These are phyloP conservation scores for Notothenia rossii DNA, from an alignment of 2,113 vertebrate genomes.

Conservation along the genomic window DNA sequence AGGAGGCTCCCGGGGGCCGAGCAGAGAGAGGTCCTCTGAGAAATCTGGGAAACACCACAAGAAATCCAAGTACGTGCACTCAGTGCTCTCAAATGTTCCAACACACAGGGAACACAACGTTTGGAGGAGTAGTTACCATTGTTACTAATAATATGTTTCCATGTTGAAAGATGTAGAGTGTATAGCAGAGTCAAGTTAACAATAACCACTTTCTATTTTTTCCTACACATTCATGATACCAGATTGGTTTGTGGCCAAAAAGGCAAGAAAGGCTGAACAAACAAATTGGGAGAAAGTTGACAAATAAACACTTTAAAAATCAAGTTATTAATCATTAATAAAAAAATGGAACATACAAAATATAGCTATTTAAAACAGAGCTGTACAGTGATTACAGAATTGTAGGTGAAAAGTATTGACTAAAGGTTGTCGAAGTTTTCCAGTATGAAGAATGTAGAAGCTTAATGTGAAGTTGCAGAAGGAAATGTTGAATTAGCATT, in stretches of 20 bases:
- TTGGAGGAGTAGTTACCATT: background rate
- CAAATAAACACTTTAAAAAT: background rate
- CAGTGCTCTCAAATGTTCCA: background rate
- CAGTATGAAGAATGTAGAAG: background rate
- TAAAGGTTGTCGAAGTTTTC: background rate
- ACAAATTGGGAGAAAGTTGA: no score
- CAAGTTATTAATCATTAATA: background rate
- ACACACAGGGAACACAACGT: background rate
- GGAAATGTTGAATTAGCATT: background rate
- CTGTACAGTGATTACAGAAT: background rate
- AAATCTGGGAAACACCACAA: constrained; percentile 96
- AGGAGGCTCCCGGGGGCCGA: constrained; percentile 94
- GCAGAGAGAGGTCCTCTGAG: constrained; percentile 92
- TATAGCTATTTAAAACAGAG: background rate
- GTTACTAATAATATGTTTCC: background rate
- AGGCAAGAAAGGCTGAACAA: background rate
- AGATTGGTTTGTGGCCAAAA: background rate
- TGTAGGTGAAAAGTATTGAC: background rate
- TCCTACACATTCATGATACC: background rate
- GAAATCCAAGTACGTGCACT: constrained; percentile 88
- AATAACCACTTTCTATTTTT: background rate
- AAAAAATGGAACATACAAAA: background rate
- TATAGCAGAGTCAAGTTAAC: background rate
- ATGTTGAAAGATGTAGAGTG: background rate
- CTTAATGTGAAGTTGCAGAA: background rate